Evolutionary conservation across 2,113 vertebrate genomes (phyloP).

Genomic region (Calidris pygmaea): DNA sequence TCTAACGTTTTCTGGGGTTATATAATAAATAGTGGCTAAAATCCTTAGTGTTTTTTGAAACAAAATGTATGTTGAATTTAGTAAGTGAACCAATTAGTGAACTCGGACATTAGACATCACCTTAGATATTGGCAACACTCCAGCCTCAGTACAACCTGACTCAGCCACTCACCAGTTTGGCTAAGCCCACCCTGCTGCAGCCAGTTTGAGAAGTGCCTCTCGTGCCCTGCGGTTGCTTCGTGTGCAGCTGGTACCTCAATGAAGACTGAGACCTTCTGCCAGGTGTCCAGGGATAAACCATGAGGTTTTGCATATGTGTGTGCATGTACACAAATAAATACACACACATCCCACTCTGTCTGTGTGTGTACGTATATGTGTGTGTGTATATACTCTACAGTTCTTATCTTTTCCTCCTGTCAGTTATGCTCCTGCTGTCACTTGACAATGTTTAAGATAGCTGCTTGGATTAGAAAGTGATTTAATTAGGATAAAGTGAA

Average conservation of each 20-base stretch:
- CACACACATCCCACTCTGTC: too few relatives aligned
- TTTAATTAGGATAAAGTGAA: neutral
- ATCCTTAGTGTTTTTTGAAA: neutral
- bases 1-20: neutral
- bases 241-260: neutral
- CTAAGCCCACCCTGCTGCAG: neutral
- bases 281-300: neutral
- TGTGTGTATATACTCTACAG: neutral
- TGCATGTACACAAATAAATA: neutral
- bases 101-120: neutral
- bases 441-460: neutral
- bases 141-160: neutral
- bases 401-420: neutral
- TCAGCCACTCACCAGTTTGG: neutral
- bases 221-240: rapidly evolving
- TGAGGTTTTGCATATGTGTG: neutral
- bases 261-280: neutral
- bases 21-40: neutral
- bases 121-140: neutral
- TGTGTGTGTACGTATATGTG: rapidly evolving
- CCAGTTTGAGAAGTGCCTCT: neutral
- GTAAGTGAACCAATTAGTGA: neutral
- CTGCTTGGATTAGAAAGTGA: neutral
- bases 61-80: neutral
- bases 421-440: neutral